phyloP scores from a whole-genome alignment of 2,888 invertebrate genomes.

The Melipona bicolor region DNA sequence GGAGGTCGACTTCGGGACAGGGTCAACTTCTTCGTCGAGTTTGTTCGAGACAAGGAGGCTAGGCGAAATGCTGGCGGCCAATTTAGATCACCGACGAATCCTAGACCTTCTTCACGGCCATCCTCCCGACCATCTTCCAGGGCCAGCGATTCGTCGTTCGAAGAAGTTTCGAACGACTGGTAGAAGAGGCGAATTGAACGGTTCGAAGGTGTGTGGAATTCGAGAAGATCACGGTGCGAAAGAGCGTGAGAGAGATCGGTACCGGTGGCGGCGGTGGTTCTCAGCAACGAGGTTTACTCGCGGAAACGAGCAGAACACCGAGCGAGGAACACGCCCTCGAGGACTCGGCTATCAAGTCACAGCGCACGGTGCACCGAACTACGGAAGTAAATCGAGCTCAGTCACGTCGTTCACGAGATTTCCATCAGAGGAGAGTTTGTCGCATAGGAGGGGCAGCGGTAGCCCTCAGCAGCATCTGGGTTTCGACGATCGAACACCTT shows the following conservation, averaged over 20 bases:
- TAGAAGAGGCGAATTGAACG: slow-evolving; percentile 89
- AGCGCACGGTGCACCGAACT: slow-evolving; percentile 82
- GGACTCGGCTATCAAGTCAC: slow-evolving; percentile 87
- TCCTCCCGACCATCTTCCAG: slow-evolving; percentile 74
- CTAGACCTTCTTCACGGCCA: slow-evolving; percentile 77
- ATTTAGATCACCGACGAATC: slow-evolving; percentile 43
- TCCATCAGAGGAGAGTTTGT: slow-evolving; percentile 86
- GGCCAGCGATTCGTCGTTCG: slow-evolving; percentile 81
- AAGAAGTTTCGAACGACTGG: slow-evolving; percentile 85
- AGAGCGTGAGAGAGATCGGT: slow-evolving; percentile 86
- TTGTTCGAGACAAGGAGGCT: slow-evolving; percentile 81
- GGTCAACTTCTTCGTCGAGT: slow-evolving; percentile 90
- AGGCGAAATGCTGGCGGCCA: slow-evolving; percentile 77
- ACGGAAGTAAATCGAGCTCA: slow-evolving; percentile 85
- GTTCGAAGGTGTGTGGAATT: slow-evolving; percentile 89
- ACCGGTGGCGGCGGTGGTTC: slow-evolving; percentile 4
- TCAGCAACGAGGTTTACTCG: slow-evolving; percentile 35
- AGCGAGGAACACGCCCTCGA: slow-evolving; percentile 85
- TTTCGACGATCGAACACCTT: slow-evolving; percentile 82
- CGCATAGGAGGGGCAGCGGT: slow-evolving; percentile 63
- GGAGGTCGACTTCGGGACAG: slow-evolving; percentile 88
- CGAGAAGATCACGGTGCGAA: slow-evolving; percentile 89
- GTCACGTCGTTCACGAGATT: slow-evolving; percentile 85
- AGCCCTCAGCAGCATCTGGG: slow-evolving; percentile 62
- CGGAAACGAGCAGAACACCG: slow-evolving; percentile 85